Evolutionary conservation across 2,797 vertebrate genomes (phyloP), one percentile per base, ranked within the genome.

Genomic region (Ficedula albicollis): DNA sequence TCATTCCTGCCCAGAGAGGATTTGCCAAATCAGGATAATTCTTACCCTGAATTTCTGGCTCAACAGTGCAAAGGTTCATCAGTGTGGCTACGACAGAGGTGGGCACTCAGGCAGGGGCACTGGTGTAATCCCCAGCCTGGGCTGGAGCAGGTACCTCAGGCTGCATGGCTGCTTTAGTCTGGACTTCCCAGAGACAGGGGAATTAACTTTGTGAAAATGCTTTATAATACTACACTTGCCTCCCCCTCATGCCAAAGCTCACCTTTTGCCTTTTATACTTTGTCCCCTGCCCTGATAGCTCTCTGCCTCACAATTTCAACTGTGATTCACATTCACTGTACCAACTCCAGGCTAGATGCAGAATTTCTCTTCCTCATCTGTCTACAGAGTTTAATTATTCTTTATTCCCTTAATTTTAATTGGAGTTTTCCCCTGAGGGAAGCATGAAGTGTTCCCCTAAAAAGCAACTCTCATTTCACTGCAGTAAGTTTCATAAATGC

Each of bases 371-470:
- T 48, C 11, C 16, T 62, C 39, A 25, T 2, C 13, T 36, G 14
- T 22, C 12, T 18, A 26, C 3, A 10, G 4, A 21, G 5, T 68
- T 72, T 44, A 15, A 7, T 17, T 64, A 30, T 46, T 36, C 17
- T 60, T 56, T 62, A 58, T 41, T 48, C 23, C 26, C 11, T 25
- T 20, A 32, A 44, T 46, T 69, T n/a, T 32, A 38, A 34, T 16
- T 0, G 0, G 29, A 7, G 11, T 12, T 79, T 16, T 32, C 25
- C 27, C 15, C 26, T 4, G 1, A 23, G 2, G 75, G 34, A 52
- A 56, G 13, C 32, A 41, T 5, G 4, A 27, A 52, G 9, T 2
- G 3, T 51, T 30, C 26, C 9, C 54, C 30, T 67, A 56, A 38
- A 77, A 67, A 36, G n/a, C 32, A 38, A 67, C 6, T 7, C 32